Conservation (phyloP, 2,797 vertebrate species). For the Rhyacichthys aspro region DNA sequence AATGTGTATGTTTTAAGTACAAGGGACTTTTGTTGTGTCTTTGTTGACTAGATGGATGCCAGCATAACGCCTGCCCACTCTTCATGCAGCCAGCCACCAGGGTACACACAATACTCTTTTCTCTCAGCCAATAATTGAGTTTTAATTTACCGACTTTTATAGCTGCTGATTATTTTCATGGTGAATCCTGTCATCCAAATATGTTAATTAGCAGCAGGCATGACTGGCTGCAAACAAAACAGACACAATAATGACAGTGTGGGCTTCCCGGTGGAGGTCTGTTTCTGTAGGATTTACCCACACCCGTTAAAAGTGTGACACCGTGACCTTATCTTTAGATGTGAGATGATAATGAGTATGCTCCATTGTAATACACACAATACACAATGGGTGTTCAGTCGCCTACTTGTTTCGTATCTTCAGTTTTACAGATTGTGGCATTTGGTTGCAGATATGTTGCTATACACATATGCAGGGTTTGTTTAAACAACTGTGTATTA, state of each 20-base stretch:
- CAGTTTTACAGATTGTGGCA: not conserved
- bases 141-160: conserved; percentile 38
- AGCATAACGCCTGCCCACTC: conserved; percentile 40
- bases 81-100: conserved; percentile 37
- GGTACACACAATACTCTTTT: conserved; percentile 45
- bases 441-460: not conserved
- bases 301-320: conserved; percentile 13
- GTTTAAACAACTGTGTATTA: not conserved
- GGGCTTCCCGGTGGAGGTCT: conserved; percentile 23
- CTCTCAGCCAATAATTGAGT: conserved; percentile 21
- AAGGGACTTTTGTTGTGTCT: conserved; percentile 60
- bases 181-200: conserved; percentile 32
- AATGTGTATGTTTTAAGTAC: conserved; percentile 58
- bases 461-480: not conserved
- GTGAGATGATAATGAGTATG: not conserved
- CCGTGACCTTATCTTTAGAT: conserved; percentile 9
- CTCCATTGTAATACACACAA: conserved; percentile 2
- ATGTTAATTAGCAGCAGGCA: conserved; percentile 43
- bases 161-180: conserved; percentile 28
- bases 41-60: conserved; percentile 49
- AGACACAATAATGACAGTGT: conserved; percentile 27
- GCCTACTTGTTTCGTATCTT: not conserved
- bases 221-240: conserved; percentile 28
- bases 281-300: conserved; percentile 8
- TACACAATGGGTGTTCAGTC: not conserved